Base-by-base conservation (phyloP, 2,888 invertebrate species). In the Pteria penguin region DNA sequence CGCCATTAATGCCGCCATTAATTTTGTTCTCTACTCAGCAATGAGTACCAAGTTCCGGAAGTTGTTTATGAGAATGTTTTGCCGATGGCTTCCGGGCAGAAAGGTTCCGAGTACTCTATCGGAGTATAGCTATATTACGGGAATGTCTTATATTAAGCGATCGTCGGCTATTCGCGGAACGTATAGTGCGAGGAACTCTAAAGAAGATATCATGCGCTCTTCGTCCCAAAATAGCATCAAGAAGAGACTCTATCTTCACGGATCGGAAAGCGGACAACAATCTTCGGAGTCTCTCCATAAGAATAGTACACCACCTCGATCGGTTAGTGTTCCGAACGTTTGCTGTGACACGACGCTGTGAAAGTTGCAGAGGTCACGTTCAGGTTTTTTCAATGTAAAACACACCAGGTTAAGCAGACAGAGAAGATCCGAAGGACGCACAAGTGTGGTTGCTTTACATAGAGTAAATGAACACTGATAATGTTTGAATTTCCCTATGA, bases 1-100 rank as follows among this genome's bases (percentile, higher is more conserved):
- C 26, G 94, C 95, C 73, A 92, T 96, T 75, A 96, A 96, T 92
- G 95, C 96, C 3, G 94, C 96, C 0, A 94, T 94, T 66, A 96
- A 96, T 92, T 96, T 96, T 92, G 93, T 96, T 83, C 93, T 96
- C 75, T 96, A 96, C 91, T 96, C 96, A 85, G 94, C 95, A 45
- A 94, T 96, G 90, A 95, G 95, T 82, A 95, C 95, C 88, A 95
- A 95, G 87, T 96, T 96, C 92, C 93, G 96, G 52, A 93, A 94
- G 79, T 95, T 95, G 1, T 93, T 93, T 84, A 79, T 82, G 58
- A 77, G 80, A 24, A 78, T 83, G 26, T 67, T 88, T 18, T 87
- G 87, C 71, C 74, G 69, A 36, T 45, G 45, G 45, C 8, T 45
- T 14, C 45, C 45, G 18, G 45, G 45, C 18, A 45, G 45, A 45